Conservation (phyloP, 2,888 invertebrate species). For the Epistrophe grossulariae region DNA sequence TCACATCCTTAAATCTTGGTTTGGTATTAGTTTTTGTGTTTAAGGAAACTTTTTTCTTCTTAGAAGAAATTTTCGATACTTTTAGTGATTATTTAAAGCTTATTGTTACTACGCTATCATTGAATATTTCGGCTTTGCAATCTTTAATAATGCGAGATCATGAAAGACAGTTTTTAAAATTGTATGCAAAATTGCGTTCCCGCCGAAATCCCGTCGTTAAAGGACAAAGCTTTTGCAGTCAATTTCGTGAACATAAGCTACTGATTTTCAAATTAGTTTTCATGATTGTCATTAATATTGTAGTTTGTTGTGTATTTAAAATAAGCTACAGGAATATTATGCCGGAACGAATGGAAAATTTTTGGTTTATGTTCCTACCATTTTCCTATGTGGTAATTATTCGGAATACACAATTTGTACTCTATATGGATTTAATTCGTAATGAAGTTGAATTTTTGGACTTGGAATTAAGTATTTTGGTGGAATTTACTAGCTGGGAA, state of each 20-base stretch:
- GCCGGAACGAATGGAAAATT: slow-evolving; percentile 40
- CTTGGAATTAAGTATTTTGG: slow-evolving; percentile 78
- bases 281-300: neutral
- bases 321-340: neutral
- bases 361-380: slow-evolving; percentile 79
- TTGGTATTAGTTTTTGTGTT: slow-evolving; percentile 63
- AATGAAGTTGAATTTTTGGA: slow-evolving; percentile 78
- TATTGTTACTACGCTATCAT: slow-evolving; percentile 76
- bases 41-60: slow-evolving; percentile 77
- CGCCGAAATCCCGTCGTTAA: slow-evolving; percentile 1
- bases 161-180: slow-evolving; percentile 62
- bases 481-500: slow-evolving; percentile 79
- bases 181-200: slow-evolving; percentile 17
- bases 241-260: slow-evolving; percentile 25
- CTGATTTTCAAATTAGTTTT: slow-evolving; percentile 21
- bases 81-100: slow-evolving; percentile 79
- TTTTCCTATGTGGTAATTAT: slow-evolving; percentile 77
- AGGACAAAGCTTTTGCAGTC: neutral
- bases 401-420: slow-evolving; percentile 78
- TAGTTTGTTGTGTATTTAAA: neutral
- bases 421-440: slow-evolving; percentile 79
- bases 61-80: slow-evolving; percentile 77
- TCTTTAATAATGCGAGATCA: slow-evolving; percentile 26
- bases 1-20: slow-evolving; percentile 68
- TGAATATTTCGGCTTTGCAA: slow-evolving; percentile 62